These are phyloP conservation scores for Nowickia ferox DNA, from an alignment of 2,888 invertebrate species.

Conservation along the genomic window DNA sequence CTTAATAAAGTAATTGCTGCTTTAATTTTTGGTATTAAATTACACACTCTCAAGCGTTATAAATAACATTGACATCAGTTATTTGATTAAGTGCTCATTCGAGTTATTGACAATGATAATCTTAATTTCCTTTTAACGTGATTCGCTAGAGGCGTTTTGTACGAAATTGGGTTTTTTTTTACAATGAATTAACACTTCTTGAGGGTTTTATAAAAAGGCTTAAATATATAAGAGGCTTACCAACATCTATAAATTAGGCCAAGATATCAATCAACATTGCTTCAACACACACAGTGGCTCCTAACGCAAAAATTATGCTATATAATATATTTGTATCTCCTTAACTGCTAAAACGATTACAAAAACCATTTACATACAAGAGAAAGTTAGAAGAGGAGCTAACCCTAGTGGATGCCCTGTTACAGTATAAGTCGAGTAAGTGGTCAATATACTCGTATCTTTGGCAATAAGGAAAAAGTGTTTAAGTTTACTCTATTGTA, in stretches of 20 bases:
- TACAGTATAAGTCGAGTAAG: too few relatives aligned
- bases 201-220: neutral
- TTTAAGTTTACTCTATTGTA: too few relatives aligned
- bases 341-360: too few relatives aligned
- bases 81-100: slow-evolving; percentile 18
- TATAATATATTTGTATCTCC: too few relatives aligned
- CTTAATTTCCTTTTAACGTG: neutral
- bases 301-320: too few relatives aligned
- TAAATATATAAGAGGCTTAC: slow-evolving; percentile 29
- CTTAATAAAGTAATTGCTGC: neutral
- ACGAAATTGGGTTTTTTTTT: neutral
- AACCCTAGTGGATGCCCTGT: too few relatives aligned
- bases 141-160: neutral
- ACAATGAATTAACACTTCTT: neutral
- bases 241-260: slow-evolving; percentile 9
- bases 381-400: too few relatives aligned
- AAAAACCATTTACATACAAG: too few relatives aligned
- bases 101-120: neutral
- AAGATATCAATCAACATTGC: neutral
- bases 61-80: neutral
- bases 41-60: neutral
- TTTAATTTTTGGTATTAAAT: neutral
- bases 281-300: neutral
- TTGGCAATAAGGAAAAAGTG: too few relatives aligned
- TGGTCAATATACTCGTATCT: too few relatives aligned